Evolutionary conservation across 2,888 invertebrate genomes (phyloP).

Genomic region (Cheilosia vernalis): DNA sequence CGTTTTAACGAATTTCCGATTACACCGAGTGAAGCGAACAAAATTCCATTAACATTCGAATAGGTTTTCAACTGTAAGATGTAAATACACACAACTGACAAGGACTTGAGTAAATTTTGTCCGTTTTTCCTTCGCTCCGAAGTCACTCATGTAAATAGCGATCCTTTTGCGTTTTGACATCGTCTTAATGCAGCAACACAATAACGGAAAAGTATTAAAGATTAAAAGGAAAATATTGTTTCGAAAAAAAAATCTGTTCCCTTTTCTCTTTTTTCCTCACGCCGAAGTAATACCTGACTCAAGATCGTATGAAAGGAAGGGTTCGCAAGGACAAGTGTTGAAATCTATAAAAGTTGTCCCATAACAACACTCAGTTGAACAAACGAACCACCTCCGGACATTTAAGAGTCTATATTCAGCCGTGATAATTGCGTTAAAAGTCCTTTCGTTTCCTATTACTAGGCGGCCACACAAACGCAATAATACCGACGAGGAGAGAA

Average conservation of each 20-base stretch:
- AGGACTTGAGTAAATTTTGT: conserved; percentile 34
- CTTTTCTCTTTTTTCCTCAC: not conserved
- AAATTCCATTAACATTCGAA: conserved; percentile 66
- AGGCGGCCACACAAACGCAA: conserved; percentile 22
- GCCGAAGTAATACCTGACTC: no score
- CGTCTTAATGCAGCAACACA: conserved; percentile 48
- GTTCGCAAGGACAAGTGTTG: conserved; percentile 1
- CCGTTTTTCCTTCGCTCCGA: conserved; percentile 15
- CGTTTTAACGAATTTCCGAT: conserved; percentile 71
- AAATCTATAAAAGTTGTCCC: conserved; percentile 37
- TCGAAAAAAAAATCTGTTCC: no score
- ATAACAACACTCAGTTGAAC: conserved; percentile 54
- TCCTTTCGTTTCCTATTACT: conserved; percentile 33
- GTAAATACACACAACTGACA: conserved; percentile 54
- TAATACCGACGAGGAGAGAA: conserved; percentile 7
- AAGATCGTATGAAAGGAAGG: not conserved
- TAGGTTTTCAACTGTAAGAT: conserved; percentile 51
- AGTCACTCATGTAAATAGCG: conserved; percentile 63
- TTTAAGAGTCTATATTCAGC: conserved; percentile 48
- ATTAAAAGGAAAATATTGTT: conserved; percentile 25
- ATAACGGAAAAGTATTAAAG: conserved; percentile 41
- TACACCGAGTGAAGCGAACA: conserved; percentile 26
- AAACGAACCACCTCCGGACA: conserved; percentile 63
- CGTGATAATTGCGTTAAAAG: conserved; percentile 65
- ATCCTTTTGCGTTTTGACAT: conserved; percentile 43